Base-by-base conservation (phyloP, 2,113 vertebrate genomes). In the Thunnus maccoyii region DNA sequence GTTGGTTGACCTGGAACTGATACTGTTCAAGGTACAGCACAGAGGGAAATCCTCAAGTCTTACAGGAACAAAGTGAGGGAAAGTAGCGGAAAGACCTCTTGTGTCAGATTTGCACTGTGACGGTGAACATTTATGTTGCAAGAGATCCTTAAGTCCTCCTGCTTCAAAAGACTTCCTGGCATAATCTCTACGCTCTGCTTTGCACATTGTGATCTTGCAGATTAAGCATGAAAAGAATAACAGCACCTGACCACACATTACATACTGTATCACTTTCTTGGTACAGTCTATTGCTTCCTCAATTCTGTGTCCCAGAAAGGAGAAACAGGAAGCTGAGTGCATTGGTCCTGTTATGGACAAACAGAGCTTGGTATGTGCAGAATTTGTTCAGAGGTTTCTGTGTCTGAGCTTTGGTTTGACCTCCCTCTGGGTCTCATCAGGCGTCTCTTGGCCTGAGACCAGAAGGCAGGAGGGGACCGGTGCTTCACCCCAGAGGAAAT, bases 391-490 rank as follows among this genome's bases (percentile, higher is more conserved):
- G 84, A 84, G 63, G 72, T 81, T 78, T 84, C 47, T 68, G 13
- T 69, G 69, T 78, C 72, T 82, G 52, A 68, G 78, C 67, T 55
- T 64, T 58, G 79, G 66, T 63, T 76, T 86, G 73, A 88, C 74
- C 75, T 74, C 50, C 2, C 76, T 85, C 91, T 92, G 91, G 84
- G 78, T 88, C 79, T 82, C 80, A 86, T 93, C 88, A 87, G 83
- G 75, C 75, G 12, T 80, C 79, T 84, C 60, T 20, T 14, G 57
- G 65, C 68, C 85, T 88, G 81, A 89, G 78, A 87, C 3, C n/a
- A 91, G 83, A 75, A 90, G 83, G 88, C 88, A 85, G 63, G 62
- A 83, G 72, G 66, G 72, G 80, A 74, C 41, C 4, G 22, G 51
- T 11, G 20, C 56, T 87, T 83, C 84, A 70, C 69, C 74, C 70